A percentile compares a stretch with the other conserved stretches of the same genome.
phyloP scores from a whole-genome alignment of 2,113 vertebrate species.

The Neotragus pygmaeus region DNA sequence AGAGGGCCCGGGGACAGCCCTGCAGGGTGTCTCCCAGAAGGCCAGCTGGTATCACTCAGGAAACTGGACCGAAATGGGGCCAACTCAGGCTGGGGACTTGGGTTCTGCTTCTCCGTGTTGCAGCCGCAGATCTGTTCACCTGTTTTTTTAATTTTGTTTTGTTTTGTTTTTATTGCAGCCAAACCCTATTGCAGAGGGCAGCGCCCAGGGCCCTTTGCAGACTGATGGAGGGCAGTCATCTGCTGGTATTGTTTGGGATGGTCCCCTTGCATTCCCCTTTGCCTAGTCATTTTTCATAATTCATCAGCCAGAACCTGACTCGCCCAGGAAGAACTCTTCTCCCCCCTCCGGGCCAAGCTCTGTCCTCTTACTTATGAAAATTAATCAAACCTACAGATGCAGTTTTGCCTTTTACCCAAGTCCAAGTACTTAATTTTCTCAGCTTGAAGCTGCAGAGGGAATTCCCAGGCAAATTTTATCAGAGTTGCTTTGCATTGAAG shows the following conservation, averaged over 20 bases:
- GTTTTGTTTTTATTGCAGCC: not conserved
- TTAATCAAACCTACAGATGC: not conserved
- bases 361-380: slow-evolving; percentile 51
- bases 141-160: not conserved
- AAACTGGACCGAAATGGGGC: not conserved
- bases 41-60: too few species aligned
- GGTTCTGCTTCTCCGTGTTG: not conserved
- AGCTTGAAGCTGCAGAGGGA: not conserved
- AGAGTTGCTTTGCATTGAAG: not conserved
- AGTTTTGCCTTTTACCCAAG: not conserved
- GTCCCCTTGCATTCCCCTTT: not conserved
- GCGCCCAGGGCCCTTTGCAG: not conserved
- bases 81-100: rapidly evolving
- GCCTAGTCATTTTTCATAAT: not conserved
- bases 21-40: not conserved
- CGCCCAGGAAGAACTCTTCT: not conserved
- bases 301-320: not conserved
- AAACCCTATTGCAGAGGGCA: not conserved
- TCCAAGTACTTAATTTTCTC: not conserved
- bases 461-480: not conserved
- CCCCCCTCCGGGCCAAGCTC: not conserved
- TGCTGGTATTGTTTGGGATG: too few species aligned
- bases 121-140: rapidly evolving
- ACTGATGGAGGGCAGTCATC: rapidly evolving
- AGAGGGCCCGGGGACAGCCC: not conserved